Conservation (phyloP, 2,888 invertebrate species). For the Liposcelis brunnea region DNA sequence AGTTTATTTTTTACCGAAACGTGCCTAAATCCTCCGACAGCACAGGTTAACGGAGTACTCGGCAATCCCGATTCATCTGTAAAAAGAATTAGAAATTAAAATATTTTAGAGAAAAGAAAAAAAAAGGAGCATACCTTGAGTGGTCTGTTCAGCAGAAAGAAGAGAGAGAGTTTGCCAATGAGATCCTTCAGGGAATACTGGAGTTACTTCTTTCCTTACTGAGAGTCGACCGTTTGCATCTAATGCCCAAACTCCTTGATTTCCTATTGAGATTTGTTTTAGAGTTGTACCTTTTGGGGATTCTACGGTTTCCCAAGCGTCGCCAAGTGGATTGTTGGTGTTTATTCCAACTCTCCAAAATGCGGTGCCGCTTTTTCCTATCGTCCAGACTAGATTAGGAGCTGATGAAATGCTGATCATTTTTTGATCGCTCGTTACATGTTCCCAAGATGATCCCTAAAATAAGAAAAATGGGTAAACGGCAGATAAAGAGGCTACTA, state of each 20-base stretch:
- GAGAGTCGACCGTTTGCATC: conserved; percentile 55
- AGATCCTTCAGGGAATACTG: conserved; percentile 62
- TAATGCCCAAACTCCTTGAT: conserved; percentile 61
- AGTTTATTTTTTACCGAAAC: conserved; percentile 56
- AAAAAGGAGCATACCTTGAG: not conserved
- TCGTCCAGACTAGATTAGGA: conserved; percentile 61
- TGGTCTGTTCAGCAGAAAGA: conserved; percentile 21
- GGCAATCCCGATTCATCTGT: conserved; percentile 22
- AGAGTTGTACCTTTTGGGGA: conserved; percentile 44
- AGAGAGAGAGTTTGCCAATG: conserved; percentile 58
- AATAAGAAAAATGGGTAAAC: conserved; percentile 12
- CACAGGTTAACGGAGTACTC: conserved; percentile 13
- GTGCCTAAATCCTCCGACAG: conserved; percentile 41
- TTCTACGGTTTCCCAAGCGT: conserved; percentile 63
- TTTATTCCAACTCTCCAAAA: conserved; percentile 64
- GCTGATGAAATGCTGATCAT: conserved; percentile 58
- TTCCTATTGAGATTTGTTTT: conserved; percentile 57
- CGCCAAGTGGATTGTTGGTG: conserved; percentile 42
- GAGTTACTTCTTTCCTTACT: conserved; percentile 59
- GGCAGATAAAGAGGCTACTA: not conserved
- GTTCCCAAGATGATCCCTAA: conserved; percentile 61
- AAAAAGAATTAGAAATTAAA: conserved; percentile 8
- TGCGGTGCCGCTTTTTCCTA: conserved; percentile 70
- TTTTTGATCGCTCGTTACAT: conserved; percentile 64
- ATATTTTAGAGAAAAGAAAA: conserved; percentile 8